Evolutionary conservation across 2,888 invertebrate genomes (phyloP).

Genomic region (Drosophila longiperda): DNA sequence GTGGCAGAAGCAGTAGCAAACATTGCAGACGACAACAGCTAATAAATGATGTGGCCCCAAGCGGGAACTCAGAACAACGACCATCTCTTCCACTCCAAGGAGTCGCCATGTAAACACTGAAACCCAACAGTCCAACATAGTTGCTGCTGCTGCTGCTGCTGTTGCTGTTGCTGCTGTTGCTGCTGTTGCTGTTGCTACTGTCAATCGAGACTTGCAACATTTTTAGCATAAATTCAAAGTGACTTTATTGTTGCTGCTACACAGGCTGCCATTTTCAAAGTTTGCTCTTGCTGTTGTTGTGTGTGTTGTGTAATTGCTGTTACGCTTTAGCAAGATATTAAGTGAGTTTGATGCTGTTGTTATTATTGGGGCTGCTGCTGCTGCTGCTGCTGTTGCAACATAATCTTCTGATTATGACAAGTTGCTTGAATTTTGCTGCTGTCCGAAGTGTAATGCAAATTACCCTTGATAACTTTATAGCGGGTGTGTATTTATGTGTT

Average conservation of each 20-base stretch:
- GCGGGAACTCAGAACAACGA: conserved; percentile 42
- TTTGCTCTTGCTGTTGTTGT: conserved; percentile 44
- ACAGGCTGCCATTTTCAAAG: conserved; percentile 57
- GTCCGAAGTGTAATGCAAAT: conserved; percentile 51
- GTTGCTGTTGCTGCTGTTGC: conserved; percentile 51
- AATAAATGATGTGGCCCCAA: conserved; percentile 68
- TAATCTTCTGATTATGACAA: conserved; percentile 73
- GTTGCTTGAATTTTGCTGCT: conserved; percentile 47
- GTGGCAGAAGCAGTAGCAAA: conserved; percentile 10
- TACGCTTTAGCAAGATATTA: conserved; percentile 72
- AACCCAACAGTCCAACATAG: conserved; percentile 14
- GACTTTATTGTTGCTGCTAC: conserved; percentile 56
- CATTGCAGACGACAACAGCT: conserved; percentile 44
- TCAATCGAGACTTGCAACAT: conserved; percentile 71
- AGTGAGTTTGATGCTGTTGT: conserved; percentile 59
- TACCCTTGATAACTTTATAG: conserved; percentile 53
- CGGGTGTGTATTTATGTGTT: no score
- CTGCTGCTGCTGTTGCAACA: conserved; percentile 55
- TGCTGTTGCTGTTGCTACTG: conserved; percentile 46
- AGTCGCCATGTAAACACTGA: conserved; percentile 11
- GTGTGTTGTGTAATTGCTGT: conserved; percentile 66
- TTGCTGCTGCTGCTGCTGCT: conserved; percentile 36
- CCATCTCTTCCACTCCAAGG: conserved; percentile 19
- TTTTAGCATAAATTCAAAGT: conserved; percentile 65
- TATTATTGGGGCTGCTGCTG: conserved; percentile 26